Conservation (phyloP, 1,140 invertebrate genomes). For the Ceratitis capitata region DNA sequence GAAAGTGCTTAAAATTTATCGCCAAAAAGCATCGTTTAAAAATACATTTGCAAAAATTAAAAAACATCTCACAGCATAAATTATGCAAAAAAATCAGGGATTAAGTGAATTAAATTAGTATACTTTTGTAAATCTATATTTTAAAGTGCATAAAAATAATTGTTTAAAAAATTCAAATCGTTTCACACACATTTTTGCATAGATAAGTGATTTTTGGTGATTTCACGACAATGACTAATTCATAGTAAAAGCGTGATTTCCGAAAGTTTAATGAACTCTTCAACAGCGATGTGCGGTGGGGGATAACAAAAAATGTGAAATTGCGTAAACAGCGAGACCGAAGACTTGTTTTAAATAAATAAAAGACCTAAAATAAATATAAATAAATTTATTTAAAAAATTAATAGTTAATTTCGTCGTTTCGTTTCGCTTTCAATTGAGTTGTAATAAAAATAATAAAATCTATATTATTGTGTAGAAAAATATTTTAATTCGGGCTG, state of each 20-base stretch:
- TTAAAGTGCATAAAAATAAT: not conserved
- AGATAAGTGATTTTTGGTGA: not conserved
- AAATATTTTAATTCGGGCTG: no score
- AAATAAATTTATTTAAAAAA: no score
- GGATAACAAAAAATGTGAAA: no score
- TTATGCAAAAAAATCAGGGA: no score
- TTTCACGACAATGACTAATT: not conserved
- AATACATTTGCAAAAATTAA: not conserved
- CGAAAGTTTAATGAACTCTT: not conserved
- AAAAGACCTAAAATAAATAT: no score
- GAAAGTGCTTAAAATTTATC: not conserved
- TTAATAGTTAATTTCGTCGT: no score
- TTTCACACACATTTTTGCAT: not conserved
- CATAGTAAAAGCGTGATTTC: not conserved
- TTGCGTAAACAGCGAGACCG: not conserved
- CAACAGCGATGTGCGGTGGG: no score
- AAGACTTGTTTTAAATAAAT: no score
- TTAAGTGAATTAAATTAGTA: constrained; percentile 6
- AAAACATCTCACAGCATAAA: not conserved
- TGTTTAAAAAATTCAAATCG: not conserved
- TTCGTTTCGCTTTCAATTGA: no score
- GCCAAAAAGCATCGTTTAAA: not conserved
- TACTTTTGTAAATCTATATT: not conserved
- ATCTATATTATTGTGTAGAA: no score
- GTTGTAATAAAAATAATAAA: no score